Base-by-base conservation (phyloP, 2,888 invertebrate species). In the Lasioglossum villosulum region DNA sequence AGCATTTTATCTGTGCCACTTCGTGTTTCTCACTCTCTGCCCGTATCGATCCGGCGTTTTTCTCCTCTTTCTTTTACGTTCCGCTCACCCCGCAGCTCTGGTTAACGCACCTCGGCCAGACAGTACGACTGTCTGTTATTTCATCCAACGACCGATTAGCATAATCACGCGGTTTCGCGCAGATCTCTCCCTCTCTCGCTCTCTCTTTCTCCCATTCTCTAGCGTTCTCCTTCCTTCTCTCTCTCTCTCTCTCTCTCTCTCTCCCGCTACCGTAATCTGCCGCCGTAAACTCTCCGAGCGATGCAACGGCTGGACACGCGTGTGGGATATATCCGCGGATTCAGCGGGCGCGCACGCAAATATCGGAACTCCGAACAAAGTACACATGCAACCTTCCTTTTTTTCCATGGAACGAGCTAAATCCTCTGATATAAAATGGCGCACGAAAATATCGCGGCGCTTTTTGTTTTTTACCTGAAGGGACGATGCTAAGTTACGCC, bases 141-240 rank as follows among this genome's bases (percentile, higher is more conserved):
- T 88, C 83, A 83, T 75, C 70, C 83, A 82, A 82, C 80, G 73
- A 39, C 59, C 84, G 81, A 89, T 88, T 89, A 89, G 86, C 88
- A 89, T 89, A 89, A 89, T 88, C 86, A 81, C 84, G 81, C 84
- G 88, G 80, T 80, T 84, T 70, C 77, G 84, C 82, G 80, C 77
- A 63, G 75, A 84, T 72, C 83, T 80, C 66, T 48, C 48, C 34
- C 45, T 23, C 34, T 3, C 23, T 39, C n/a, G 79, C 79, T 78
- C 66, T 63, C 27, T 5, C 5, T 45, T 16, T 30, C 30, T 27
- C 19, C 8, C 42, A 27, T n/a, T 68, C 82, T 80, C 66, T 4
- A 34, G 4, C 30, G 4, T 45, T 30, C 27, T 27, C 27, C 14
- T 3, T 14, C 14, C 42, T 42, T 30, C 42, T 19, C 1, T 52